Evolutionary conservation across 2,797 vertebrate genomes (phyloP).

Genomic region (Okamejei kenojei): DNA sequence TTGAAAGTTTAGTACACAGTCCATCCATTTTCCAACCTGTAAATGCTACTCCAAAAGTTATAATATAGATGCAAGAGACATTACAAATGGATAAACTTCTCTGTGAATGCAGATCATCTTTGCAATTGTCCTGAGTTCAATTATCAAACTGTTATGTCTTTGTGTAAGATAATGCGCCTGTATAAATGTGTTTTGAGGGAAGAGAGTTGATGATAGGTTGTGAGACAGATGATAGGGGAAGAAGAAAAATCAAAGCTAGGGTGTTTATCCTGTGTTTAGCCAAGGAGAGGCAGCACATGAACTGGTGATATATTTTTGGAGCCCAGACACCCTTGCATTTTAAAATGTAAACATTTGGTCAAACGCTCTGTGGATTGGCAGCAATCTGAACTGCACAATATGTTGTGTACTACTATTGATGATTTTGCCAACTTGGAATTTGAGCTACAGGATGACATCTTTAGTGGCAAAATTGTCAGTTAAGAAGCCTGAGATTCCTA

Average conservation of each 20-base stretch:
- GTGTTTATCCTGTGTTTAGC: slow-evolving; percentile 37
- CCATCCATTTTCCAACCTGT: too few species aligned
- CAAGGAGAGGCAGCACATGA: slow-evolving; percentile 19
- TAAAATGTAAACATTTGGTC: slow-evolving; percentile 38
- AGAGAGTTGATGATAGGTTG: neutral
- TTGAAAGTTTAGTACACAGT: neutral
- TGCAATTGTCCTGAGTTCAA: neutral
- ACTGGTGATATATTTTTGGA: slow-evolving; percentile 34
- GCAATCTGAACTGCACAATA: slow-evolving; percentile 36
- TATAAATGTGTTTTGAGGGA: too few species aligned
- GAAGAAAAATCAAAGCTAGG: neutral
- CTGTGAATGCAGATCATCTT: neutral
- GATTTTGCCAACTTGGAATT: slow-evolving; percentile 34
- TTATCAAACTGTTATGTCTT: neutral
- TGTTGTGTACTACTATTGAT: slow-evolving; percentile 35
- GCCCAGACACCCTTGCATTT: slow-evolving; percentile 33
- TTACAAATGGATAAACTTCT: neutral
- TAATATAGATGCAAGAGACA: neutral
- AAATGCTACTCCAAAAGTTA: neutral
- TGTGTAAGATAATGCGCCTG: neutral
- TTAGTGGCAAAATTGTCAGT: slow-evolving; percentile 32
- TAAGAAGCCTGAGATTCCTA: slow-evolving; percentile 23
- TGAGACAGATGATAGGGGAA: neutral
- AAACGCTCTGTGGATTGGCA: slow-evolving; percentile 34
- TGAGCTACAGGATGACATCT: slow-evolving; percentile 37